phyloP scores from a whole-genome alignment of 53 echinoderm and acorn worm species.

The Zoroaster sp. region DNA sequence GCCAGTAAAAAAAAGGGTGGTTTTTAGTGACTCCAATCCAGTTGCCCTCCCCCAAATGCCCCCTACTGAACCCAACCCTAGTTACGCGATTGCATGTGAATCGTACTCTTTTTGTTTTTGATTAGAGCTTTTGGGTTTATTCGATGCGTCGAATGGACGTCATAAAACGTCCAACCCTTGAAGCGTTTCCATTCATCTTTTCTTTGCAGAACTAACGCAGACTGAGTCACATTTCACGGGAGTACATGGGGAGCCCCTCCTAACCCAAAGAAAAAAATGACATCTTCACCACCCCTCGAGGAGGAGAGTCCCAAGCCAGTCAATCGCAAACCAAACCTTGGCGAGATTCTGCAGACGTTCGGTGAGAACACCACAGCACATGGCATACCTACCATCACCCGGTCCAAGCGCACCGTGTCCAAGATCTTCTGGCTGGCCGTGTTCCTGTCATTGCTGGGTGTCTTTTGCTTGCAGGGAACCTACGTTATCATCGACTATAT shows the following conservation, averaged over 20 bases:
- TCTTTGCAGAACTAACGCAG: not conserved
- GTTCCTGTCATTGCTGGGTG: constrained; percentile 21
- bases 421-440: constrained; percentile 69
- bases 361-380: constrained; percentile 80
- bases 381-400: constrained; percentile 73
- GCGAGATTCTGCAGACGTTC: constrained; percentile 73
- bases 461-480: constrained; percentile 60
- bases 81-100: too few relatives aligned
- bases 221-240: not conserved
- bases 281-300: not conserved
- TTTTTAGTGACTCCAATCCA: too few relatives aligned
- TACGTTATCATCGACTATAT: constrained; percentile 32
- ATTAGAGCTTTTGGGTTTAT: too few relatives aligned
- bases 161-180: too few relatives aligned
- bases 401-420: constrained; percentile 35
- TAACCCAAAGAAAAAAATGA: not conserved
- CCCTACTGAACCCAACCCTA: too few relatives aligned
- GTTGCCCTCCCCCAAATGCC: too few relatives aligned
- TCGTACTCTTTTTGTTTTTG: too few relatives aligned
- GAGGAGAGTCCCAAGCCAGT: not conserved
- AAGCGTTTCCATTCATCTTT: too few relatives aligned
- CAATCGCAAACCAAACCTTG: constrained; percentile 7
- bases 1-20: too few relatives aligned
- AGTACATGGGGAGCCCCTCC: not conserved
- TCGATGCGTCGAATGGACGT: too few relatives aligned